These are phyloP conservation scores for Dione juno DNA, from an alignment of 2,888 invertebrate genomes.

Conservation along the genomic window DNA sequence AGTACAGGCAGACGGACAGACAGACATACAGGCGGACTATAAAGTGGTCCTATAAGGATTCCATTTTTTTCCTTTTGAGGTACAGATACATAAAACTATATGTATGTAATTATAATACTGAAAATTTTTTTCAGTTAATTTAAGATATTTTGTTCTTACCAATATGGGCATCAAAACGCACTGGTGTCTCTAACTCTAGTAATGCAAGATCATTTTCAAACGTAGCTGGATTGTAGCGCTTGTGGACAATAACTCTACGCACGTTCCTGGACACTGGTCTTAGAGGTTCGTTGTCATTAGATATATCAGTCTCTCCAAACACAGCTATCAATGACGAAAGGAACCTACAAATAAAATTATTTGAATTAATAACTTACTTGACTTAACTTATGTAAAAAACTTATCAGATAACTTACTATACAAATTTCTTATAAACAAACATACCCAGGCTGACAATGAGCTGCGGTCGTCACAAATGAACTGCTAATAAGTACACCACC, in stretches of 20 bases:
- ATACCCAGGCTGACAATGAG: constrained; percentile 97
- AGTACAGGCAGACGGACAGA: too few relatives aligned
- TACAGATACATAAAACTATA: too few relatives aligned
- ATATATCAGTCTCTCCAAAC: constrained; percentile 95
- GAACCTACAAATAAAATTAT: constrained; percentile 82
- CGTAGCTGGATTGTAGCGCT: constrained; percentile 94
- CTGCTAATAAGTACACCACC: constrained; percentile 96
- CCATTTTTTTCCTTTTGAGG: too few relatives aligned
- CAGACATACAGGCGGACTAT: too few relatives aligned
- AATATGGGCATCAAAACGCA: constrained; percentile 93
- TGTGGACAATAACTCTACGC: constrained; percentile 92
- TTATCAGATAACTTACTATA: too few relatives aligned
- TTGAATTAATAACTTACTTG: too few relatives aligned
- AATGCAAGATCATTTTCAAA: constrained; percentile 96
- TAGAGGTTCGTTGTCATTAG: constrained; percentile 90
- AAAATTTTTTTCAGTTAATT: too few relatives aligned
- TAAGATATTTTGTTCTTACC: constrained; percentile 69
- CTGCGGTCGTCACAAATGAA: constrained; percentile 94
- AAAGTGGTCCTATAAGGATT: too few relatives aligned
- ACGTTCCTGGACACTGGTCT: constrained; percentile 92
- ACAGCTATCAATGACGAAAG: constrained; percentile 95
- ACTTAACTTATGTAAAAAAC: too few relatives aligned
- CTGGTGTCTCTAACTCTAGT: constrained; percentile 91
- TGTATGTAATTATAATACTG: too few relatives aligned
- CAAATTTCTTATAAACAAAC: constrained; percentile 45